Evolutionary conservation across 2,797 vertebrate genomes (phyloP).

Genomic region (Centropyge bicolor): DNA sequence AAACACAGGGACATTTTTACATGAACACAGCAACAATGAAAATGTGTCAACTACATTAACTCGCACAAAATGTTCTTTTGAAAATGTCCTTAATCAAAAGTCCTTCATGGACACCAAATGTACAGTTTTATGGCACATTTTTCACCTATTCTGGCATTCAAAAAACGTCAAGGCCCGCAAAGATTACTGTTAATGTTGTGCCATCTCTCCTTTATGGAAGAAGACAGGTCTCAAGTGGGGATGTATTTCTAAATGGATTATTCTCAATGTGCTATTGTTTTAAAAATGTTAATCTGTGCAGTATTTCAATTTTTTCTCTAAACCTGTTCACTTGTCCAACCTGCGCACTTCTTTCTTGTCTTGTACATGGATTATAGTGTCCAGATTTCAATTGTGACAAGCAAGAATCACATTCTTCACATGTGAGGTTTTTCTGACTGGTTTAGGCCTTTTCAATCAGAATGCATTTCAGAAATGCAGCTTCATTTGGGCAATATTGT

Average conservation of each 20-base stretch:
- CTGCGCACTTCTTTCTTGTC: neutral
- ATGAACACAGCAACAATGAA: slow-evolving; percentile 35
- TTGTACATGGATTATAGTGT: neutral
- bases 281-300: slow-evolving; percentile 27
- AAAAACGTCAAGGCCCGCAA: slow-evolving; percentile 21
- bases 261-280: slow-evolving; percentile 9
- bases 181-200: slow-evolving; percentile 2
- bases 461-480: slow-evolving; percentile 11
- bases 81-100: slow-evolving; percentile 41
- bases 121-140: slow-evolving; percentile 68
- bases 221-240: slow-evolving; percentile 6
- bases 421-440: slow-evolving; percentile 3
- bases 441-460: slow-evolving; percentile 1
- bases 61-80: slow-evolving; percentile 33
- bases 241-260: slow-evolving; percentile 6
- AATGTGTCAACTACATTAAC: slow-evolving; percentile 31
- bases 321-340: neutral
- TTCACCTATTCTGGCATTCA: slow-evolving; percentile 16
- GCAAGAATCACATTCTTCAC: neutral
- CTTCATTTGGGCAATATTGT: neutral
- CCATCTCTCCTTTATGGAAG: neutral
- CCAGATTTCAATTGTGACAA: slow-evolving; percentile 1
- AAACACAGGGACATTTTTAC: slow-evolving; percentile 46
- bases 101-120: slow-evolving; percentile 23
- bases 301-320: neutral